Conservation (phyloP, 2,888 invertebrate genomes). For the Charanyca ferruginea region DNA sequence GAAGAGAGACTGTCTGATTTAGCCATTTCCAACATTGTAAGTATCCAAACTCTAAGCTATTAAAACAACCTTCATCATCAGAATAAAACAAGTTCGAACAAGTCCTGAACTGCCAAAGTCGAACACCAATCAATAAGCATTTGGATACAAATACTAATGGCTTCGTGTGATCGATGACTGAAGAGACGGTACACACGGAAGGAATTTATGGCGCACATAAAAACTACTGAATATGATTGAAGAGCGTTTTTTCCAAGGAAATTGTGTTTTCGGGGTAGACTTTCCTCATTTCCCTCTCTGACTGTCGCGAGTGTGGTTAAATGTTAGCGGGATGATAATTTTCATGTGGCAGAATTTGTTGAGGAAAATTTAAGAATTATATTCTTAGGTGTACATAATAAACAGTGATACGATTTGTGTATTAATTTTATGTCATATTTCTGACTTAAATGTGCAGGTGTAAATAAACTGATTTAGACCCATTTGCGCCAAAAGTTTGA, state of each 20-base stretch:
- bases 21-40: too few relatives aligned
- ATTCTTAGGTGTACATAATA: too few relatives aligned
- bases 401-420: too few relatives aligned
- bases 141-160: slow-evolving; percentile 25
- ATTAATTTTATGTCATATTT: too few relatives aligned
- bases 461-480: too few relatives aligned
- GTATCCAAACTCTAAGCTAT: not conserved
- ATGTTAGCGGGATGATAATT: not conserved
- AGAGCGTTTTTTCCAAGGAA: slow-evolving; percentile 35
- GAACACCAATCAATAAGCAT: slow-evolving; percentile 35
- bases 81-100: slow-evolving; percentile 5
- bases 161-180: slow-evolving; percentile 35
- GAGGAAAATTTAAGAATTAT: not conserved
- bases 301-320: slow-evolving; percentile 2
- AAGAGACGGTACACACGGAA: slow-evolving; percentile 16
- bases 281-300: not conserved
- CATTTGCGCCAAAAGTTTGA: too few relatives aligned
- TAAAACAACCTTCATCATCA: not conserved
- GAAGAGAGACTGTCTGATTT: too few relatives aligned
- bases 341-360: not conserved
- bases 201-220: slow-evolving; percentile 46
- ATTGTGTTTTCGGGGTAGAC: slow-evolving; percentile 13
- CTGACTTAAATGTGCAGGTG: too few relatives aligned
- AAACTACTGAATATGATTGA: slow-evolving; percentile 49
- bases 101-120: slow-evolving; percentile 18